Percentiles rank a stretch among this genome's conserved stretches.
Evolutionary conservation across 2,113 vertebrate genomes (phyloP).

Genomic region (Bos taurus): DNA sequence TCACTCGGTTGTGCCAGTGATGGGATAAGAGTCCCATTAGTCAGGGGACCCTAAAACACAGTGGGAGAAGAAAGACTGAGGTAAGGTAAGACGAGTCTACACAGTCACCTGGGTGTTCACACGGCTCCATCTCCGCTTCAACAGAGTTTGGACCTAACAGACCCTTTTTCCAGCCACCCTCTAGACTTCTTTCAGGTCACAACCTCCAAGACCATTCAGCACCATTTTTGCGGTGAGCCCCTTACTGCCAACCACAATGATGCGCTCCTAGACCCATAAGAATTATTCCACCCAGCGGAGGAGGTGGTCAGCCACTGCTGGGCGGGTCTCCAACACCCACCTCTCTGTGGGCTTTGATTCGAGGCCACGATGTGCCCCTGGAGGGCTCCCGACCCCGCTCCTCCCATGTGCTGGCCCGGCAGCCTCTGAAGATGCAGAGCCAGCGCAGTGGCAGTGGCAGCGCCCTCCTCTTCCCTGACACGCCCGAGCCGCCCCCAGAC

Average conservation of each 20-base stretch:
- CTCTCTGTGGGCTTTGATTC: not conserved
- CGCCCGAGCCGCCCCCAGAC: not conserved
- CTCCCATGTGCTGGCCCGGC: not conserved
- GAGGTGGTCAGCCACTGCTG: not conserved
- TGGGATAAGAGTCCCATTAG: not conserved
- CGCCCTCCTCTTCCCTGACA: not conserved
- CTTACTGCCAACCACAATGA: not conserved
- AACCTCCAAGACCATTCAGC: not conserved
- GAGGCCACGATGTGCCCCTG: accelerated
- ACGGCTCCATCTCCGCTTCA: not conserved
- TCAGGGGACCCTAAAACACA: not conserved
- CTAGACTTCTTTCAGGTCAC: not conserved
- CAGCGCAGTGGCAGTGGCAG: accelerated
- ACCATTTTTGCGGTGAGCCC: not conserved
- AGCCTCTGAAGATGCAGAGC: not conserved
- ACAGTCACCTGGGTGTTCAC: not conserved
- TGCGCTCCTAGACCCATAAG: not conserved
- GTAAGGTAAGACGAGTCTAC: not conserved
- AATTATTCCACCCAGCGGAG: not conserved
- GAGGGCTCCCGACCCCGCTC: not conserved
- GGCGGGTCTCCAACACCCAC: not conserved
- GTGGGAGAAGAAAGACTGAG: not conserved
- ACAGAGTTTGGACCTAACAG: not conserved
- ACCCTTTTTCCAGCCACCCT: not conserved
- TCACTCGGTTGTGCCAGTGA: not conserved